These are phyloP conservation scores for Drosophila helvetica DNA, from an alignment of 2,888 invertebrate species.

Conservation along the genomic window DNA sequence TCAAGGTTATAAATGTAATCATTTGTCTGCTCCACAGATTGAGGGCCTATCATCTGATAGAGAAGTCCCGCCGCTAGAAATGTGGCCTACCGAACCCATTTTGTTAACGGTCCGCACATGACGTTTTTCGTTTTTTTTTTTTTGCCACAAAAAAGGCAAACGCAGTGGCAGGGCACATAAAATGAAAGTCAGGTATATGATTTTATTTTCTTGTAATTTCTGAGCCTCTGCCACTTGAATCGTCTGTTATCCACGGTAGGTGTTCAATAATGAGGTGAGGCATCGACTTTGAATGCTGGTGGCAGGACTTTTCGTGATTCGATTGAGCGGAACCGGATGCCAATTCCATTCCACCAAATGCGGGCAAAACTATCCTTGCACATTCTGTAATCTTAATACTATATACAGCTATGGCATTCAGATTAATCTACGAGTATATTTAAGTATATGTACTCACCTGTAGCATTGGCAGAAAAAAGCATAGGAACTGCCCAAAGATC, in stretches of 20 bases:
- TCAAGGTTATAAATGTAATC: conserved; percentile 49
- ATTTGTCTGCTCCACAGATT: conserved; percentile 38
- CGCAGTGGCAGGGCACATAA: conserved; percentile 36
- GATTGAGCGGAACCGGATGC: conserved; percentile 30
- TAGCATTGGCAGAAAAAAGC: conserved; percentile 89
- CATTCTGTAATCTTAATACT: too few relatives aligned
- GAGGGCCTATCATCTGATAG: conserved; percentile 7
- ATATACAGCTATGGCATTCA: too few relatives aligned
- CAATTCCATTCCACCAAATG: conserved; percentile 14
- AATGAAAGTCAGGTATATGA: conserved; percentile 48
- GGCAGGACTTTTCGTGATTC: not conserved
- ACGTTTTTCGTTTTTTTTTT: conserved; percentile 32
- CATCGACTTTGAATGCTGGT: not conserved
- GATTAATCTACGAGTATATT: not conserved
- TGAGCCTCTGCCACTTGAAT: conserved; percentile 1
- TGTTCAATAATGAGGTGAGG: conserved; percentile 31
- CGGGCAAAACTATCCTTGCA: not conserved
- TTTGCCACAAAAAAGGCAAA: conserved; percentile 28
- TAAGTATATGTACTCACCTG: conserved; percentile 85
- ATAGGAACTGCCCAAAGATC: conserved; percentile 89
- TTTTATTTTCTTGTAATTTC: conserved; percentile 42
- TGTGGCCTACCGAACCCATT: not conserved
- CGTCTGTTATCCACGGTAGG: conserved; percentile 35
- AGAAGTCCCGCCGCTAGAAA: not conserved
- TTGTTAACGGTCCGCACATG: not conserved